phyloP scores from a whole-genome alignment of 2,113 vertebrate species.

The Calypte anna region DNA sequence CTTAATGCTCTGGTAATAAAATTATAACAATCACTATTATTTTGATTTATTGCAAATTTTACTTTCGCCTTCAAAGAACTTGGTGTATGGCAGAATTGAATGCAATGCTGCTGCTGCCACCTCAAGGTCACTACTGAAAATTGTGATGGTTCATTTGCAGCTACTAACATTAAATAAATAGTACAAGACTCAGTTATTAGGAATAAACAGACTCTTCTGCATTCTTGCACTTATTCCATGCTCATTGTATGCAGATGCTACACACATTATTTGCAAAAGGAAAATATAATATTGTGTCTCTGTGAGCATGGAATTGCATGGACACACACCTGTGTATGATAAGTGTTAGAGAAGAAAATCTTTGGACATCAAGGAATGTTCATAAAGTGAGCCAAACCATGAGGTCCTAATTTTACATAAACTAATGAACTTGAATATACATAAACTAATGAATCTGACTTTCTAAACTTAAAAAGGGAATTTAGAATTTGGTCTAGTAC shows the following conservation, averaged over 20 bases:
- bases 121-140: conserved; percentile 80
- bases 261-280: background rate
- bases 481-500: background rate
- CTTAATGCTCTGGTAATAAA: conserved; percentile 82
- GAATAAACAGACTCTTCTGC: background rate
- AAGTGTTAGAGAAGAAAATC: background rate
- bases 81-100: conserved; percentile 54
- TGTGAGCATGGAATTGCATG: background rate
- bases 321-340: background rate
- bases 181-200: background rate
- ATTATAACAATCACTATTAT: conserved; percentile 83
- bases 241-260: background rate
- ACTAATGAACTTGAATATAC: background rate
- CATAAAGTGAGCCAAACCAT: background rate
- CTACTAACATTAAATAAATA: background rate
- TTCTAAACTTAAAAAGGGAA: background rate
- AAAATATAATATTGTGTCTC: background rate
- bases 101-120: conserved; percentile 83
- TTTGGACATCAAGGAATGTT: background rate
- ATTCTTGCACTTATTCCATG: conserved; percentile 8
- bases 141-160: conserved; percentile 26
- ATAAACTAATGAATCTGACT: background rate
- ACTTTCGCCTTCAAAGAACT: conserved; percentile 71
- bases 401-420: background rate
- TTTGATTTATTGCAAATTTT: conserved; percentile 77